Base-by-base conservation (phyloP, 92 coral and sea anemone genomes). In the Porites divaricata region DNA sequence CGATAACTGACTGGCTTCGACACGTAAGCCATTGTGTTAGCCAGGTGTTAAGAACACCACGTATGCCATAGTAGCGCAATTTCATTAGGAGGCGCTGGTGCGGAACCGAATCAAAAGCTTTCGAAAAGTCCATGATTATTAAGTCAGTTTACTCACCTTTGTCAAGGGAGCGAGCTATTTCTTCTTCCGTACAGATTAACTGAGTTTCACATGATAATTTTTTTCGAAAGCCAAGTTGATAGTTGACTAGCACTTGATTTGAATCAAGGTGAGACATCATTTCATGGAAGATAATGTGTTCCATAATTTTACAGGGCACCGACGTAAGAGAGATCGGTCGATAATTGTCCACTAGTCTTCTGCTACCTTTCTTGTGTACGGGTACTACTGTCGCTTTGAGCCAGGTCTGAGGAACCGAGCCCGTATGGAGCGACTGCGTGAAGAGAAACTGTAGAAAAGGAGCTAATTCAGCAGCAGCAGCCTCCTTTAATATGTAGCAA, bases 281-380 rank as follows among this genome's bases (percentile, higher is more conserved):
- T 9, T 75, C 64, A 17, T 71, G 70, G 80, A 56, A 84, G 25
- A 89, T 26, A 25, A 89, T 73, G 45, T 89, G 86, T 72, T 89
- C 86, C 92, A 89, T 74, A 24, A 84, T 65, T 78, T 84, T 84
- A 35, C 88, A 88, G 9, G 81, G 69, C 15, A 88, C 80, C 5
- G 80, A 72, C 50, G 89, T 89, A 15, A 89, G 72, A 41, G 92
- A 89, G 83, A 85, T 78, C 57, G 85, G 87, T 13, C 89, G 78
- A 61, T 85, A 85, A 56, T 84, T 89, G 53, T 45, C 70, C 8
- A 72, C 73, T 54, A 3, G 74, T 2, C 41, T 48, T 81, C 75
- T 85, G 56, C 24, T 80, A 22, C 77, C 92, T 63, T 89, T 89
- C 79, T 89, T 85, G 70, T 61, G 64, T 51, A 89, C 79, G 1